These are phyloP conservation scores for Noctua janthina DNA, from an alignment of 2,888 invertebrate genomes.

Conservation along the genomic window DNA sequence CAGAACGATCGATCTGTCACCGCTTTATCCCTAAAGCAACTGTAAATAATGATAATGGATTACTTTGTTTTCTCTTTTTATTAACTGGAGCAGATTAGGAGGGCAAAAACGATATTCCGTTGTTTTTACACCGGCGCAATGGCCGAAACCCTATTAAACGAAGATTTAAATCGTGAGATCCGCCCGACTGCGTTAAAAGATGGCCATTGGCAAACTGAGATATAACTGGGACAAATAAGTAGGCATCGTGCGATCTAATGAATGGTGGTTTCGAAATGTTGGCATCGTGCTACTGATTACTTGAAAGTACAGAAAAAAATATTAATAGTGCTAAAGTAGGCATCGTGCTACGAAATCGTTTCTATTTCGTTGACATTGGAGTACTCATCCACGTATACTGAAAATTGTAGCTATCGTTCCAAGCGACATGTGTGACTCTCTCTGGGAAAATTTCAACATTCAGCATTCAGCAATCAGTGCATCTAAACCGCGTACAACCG, in stretches of 20 bases:
- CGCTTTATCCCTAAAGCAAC: conserved; percentile 72
- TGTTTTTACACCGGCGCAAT: conserved; percentile 81
- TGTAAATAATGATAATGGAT: conserved; percentile 83
- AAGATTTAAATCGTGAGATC: not conserved
- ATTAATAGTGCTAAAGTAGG: no score
- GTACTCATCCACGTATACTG: not conserved
- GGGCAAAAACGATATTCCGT: conserved; percentile 79
- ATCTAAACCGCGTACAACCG: not conserved
- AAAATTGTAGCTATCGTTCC: not conserved
- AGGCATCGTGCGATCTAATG: no score
- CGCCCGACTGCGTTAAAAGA: not conserved
- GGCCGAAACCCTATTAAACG: conserved; percentile 71
- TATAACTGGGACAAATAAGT: no score
- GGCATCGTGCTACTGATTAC: no score
- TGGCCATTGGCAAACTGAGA: not conserved
- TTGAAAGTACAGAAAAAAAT: no score
- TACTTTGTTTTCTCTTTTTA: conserved; percentile 78
- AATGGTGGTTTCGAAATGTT: no score
- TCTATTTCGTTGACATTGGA: not conserved
- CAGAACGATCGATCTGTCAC: conserved; percentile 72
- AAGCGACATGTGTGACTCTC: not conserved
- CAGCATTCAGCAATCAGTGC: no score
- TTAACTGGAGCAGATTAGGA: conserved; percentile 79
- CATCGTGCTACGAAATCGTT: no score
- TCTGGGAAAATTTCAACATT: no score